phyloP scores from a whole-genome alignment of 2,113 vertebrate genomes.

The Hippolais icterina region DNA sequence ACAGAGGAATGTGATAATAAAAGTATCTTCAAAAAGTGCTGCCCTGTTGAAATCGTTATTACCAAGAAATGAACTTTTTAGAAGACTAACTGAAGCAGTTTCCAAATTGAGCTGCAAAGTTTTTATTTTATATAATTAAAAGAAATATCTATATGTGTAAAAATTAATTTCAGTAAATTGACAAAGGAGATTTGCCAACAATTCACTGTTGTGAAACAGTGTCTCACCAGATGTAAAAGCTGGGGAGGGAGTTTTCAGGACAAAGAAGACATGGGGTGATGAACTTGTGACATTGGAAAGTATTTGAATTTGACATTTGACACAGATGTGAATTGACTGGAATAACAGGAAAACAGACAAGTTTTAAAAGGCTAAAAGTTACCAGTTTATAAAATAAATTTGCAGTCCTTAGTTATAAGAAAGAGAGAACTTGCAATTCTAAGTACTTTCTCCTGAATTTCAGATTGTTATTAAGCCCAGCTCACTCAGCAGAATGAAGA shows the following conservation, averaged over 20 bases:
- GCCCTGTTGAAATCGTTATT: background rate
- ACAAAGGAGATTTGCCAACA: background rate
- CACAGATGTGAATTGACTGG: background rate
- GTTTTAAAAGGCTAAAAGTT: background rate
- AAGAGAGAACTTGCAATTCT: background rate
- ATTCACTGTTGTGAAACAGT: rapidly evolving
- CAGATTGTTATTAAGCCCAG: conserved; percentile 98
- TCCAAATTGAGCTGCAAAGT: background rate
- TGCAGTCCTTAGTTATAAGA: background rate
- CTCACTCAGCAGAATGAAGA: conserved; percentile 98
- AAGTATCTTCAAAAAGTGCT: background rate
- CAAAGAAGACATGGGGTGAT: background rate
- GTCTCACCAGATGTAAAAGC: background rate
- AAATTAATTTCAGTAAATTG: background rate
- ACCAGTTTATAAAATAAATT: background rate
- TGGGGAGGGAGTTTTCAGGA: background rate
- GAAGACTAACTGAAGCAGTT: background rate
- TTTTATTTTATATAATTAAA: background rate
- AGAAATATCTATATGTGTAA: background rate
- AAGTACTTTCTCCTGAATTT: background rate
- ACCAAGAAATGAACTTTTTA: background rate
- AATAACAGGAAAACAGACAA: background rate
- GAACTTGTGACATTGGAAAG: background rate
- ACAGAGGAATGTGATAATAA: background rate
- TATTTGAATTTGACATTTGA: background rate